Percentiles rank a stretch among this genome's conserved stretches.
Evolutionary conservation across 2,113 vertebrate species (phyloP).

Genomic region (Acrocephalus kingi): DNA sequence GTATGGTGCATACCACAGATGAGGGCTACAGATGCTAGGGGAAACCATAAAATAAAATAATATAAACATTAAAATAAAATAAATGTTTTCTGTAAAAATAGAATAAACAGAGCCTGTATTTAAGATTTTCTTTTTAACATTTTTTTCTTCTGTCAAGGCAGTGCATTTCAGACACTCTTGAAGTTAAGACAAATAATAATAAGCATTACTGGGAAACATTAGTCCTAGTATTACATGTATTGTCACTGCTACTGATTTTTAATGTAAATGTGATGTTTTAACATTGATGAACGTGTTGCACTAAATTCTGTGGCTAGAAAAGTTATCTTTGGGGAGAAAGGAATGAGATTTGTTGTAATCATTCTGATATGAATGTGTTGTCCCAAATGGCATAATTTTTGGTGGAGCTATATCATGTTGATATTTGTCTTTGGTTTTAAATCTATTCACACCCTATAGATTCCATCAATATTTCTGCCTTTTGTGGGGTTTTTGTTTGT

Average conservation of each 20-base stretch:
- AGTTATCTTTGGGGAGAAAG: neutral
- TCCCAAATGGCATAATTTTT: neutral
- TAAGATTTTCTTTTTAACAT: neutral
- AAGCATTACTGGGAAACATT: neutral
- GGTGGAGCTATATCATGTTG: neutral
- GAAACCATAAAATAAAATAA: neutral
- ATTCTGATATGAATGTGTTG: neutral
- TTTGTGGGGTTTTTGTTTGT: accelerated
- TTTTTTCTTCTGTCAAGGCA: neutral
- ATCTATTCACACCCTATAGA: neutral
- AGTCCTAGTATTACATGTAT: neutral
- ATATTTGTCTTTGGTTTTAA: neutral
- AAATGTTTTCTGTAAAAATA: neutral
- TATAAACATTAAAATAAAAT: neutral
- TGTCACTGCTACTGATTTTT: neutral
- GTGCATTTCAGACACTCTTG: neutral
- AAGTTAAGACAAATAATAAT: neutral
- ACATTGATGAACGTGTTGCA: neutral
- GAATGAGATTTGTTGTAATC: neutral
- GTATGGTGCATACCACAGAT: neutral
- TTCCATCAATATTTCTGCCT: neutral
- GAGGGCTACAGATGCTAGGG: neutral
- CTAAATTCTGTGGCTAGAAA: neutral
- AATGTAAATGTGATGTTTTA: neutral
- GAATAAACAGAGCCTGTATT: neutral